Evolutionary conservation across 2,888 invertebrate genomes (phyloP), one percentile per base, ranked within the genome.

Genomic region (Macrophya alboannulata): DNA sequence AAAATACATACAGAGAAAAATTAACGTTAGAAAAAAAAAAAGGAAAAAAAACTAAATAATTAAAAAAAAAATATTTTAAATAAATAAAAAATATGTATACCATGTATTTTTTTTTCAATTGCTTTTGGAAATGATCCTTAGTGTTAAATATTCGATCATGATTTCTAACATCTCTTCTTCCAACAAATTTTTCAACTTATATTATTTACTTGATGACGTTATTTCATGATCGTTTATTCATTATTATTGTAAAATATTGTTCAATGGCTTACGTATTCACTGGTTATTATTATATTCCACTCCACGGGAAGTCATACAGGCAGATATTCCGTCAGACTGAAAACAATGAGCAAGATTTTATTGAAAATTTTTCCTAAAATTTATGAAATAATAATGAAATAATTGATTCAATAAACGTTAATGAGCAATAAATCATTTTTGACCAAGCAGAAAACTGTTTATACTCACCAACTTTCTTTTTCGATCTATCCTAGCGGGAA

Each of bases 381-480:
- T 68, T 31, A 21, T 0, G 37, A 37, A 68, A 68, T 59, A 1
- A 21, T 31, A 59, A 59, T 21, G 6, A 17, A 59, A 59, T n/a
- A 21, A 59, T 8, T 9, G 1, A 8, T 59, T 59, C 1, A 21
- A 59, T 5, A 59, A 59, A 59, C 4, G 3, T 48, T 15, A 48
- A 15, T 48, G 5, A 51, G 17, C 17, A n/a, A 55, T 55, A 62
- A 25, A 10, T 10, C 25, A 62, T 25, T 62, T 62, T 12, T 10
- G 2, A 62, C 21, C 12, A 12, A 62, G 10, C 4, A 4, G 4
- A 74, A 12, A 74, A 74, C 12, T 31, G 4, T 74, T 77, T n/a
- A 48, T 25, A 83, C 83, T 68, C 71, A 83, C 83, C 83, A 83
- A 83, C 31, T 83, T 65, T 71, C 45, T 83, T 83, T 43, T 83